Conservation (phyloP, 2,888 invertebrate species). For the Xestobium rufovillosum region DNA sequence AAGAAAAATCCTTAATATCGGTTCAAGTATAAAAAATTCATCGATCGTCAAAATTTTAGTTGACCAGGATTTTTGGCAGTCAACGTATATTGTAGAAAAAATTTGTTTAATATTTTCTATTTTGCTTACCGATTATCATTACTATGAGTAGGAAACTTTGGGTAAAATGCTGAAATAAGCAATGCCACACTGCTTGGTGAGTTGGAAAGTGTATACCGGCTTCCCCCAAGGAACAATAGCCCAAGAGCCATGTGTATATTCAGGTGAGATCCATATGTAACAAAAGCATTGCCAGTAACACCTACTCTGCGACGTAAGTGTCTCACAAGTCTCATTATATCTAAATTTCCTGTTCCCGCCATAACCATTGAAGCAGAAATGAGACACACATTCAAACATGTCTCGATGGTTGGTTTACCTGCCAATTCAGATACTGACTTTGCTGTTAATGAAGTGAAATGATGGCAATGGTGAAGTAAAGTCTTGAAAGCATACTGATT, state of each 20-base stretch:
- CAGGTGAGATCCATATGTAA: slow-evolving; percentile 87
- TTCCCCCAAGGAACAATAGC: slow-evolving; percentile 88
- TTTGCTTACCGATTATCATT: slow-evolving; percentile 84
- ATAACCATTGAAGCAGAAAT: slow-evolving; percentile 80
- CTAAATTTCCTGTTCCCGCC: slow-evolving; percentile 89
- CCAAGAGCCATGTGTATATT: slow-evolving; percentile 94
- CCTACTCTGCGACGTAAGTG: slow-evolving; percentile 77
- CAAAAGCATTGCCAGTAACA: slow-evolving; percentile 56
- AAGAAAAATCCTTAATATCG: no score
- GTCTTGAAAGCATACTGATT: slow-evolving; percentile 73
- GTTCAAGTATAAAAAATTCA: no score
- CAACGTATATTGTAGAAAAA: no score
- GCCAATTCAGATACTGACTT: slow-evolving; percentile 78
- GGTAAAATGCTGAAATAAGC: slow-evolving; percentile 88
- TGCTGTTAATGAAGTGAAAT: slow-evolving; percentile 59
- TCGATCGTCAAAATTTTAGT: no score
- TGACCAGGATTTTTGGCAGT: no score
- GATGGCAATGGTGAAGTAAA: slow-evolving; percentile 63
- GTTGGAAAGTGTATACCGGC: slow-evolving; percentile 76
- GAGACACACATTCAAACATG: slow-evolving; percentile 76
- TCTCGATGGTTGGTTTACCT: slow-evolving; percentile 84
- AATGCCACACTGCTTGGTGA: slow-evolving; percentile 82
- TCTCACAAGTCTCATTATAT: slow-evolving; percentile 73
- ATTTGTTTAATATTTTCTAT: no score
- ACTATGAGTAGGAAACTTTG: slow-evolving; percentile 93